Base-by-base conservation (phyloP, 2,113 vertebrate genomes). In the Poecilia latipinna region DNA sequence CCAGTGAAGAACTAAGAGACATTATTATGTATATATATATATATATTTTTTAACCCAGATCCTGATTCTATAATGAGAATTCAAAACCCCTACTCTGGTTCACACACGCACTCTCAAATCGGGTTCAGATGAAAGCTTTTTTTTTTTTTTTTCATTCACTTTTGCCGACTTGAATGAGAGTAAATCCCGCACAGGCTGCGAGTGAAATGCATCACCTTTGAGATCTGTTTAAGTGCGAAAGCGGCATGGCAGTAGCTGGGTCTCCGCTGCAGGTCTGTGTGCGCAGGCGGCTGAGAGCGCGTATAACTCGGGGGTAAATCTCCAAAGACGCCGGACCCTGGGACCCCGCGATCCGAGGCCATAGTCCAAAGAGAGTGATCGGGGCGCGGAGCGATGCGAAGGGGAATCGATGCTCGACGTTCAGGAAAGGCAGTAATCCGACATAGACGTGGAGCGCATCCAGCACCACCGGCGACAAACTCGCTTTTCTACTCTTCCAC, bases 161-260 rank as follows among this genome's bases (percentile, higher is more conserved):
- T 26, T 33, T 32, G 8, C 67, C 31, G 65, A 65, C 68, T 22
- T 88, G 72, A 82, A 72, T 82, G 65, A 63, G 76, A 82, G 26
- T 37, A 65, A 76, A 72, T 80, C 82, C 82, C 42, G 37, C 32
- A 37, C 19, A 61, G 11, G 61, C 39, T 24, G n/a, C 12, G 70
- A 83, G 24, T n/a, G 37, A 66, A 65, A 37, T 42, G 64, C 44
- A 77, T 96, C 92, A 96, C 96, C 95, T 96, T 96, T 82, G 95
- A 93, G 80, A 96, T 96, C 85, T 95, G 95, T 90, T 94, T 95
- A 84, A 96, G 94, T 84, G 96, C 95, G 82, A 95, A 95, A 80
- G 95, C 95, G 76, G 95, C 94, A 91, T 95, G 94, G 94, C 95
- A 96, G 89, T 95, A 96, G 88, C 94, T 94, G 87, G 95, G 92